Base-by-base conservation (phyloP, 1,140 invertebrate genomes). In the Popillia japonica region DNA sequence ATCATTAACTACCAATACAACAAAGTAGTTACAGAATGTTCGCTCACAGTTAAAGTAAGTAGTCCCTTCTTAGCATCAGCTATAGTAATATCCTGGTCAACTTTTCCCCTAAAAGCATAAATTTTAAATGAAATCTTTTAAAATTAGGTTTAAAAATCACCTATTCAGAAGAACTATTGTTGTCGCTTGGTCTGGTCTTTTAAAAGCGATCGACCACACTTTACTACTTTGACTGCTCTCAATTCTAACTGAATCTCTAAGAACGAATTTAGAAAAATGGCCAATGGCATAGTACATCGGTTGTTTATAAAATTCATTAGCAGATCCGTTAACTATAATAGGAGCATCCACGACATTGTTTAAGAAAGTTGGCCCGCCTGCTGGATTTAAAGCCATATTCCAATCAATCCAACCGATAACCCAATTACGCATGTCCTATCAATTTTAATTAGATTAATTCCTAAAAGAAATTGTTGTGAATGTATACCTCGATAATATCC, bases 341-440 rank as follows among this genome's bases (percentile, higher is more conserved):
- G 93, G 89, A 22, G 92, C 87, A 85, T 94, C 93, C 8, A 93
- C 91, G 83, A 87, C 87, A 81, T 94, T 93, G 8, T 90, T 86
- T 0, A 89, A 90, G 89, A 91, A 94, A 82, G 91, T 94, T 9
- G 93, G 93, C 8, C 93, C 93, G 44, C 93, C 93, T 55, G 86
- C 83, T 81, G 86, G 80, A 84, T 93, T 87, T n/a, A 95, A 82
- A 3, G 89, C 92, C 75, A 95, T 84, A 85, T 95, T 95, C 94
- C 94, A 95, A 85, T 95, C 94, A 17, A 91, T 87, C 92, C 92
- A 94, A 2, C 91, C 90, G 86, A 83, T 89, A 83, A 86, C 87
- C 86, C 84, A 90, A 79, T 90, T 85, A 78, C 90, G 89, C 41
- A 93, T 82, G 85, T 92, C 88, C 88, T 92, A 82, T 9, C 44